These are phyloP conservation scores for Crypturellus undulatus DNA, from an alignment of 2,113 vertebrate genomes.

Conservation along the genomic window DNA sequence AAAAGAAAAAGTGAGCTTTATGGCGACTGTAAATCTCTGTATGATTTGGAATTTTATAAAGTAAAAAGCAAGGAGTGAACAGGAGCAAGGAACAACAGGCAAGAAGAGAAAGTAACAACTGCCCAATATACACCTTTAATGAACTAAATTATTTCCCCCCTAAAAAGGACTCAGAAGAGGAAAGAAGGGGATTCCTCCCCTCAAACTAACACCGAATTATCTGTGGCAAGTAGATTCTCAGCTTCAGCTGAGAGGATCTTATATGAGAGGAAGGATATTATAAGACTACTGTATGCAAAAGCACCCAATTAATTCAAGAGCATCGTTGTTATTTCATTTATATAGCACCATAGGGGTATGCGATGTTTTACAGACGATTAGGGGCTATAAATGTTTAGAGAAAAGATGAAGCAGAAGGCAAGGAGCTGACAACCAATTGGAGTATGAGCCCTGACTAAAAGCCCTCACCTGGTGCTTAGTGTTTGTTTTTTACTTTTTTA, in stretches of 20 bases:
- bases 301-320: conserved; percentile 65
- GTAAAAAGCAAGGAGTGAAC: conserved; percentile 22
- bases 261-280: conserved; percentile 18
- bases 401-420: conserved; percentile 54
- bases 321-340: conserved; percentile 62
- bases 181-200: conserved; percentile 3
- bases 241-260: conserved; percentile 14
- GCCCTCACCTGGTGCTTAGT: conserved; percentile 35
- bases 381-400: conserved; percentile 65
- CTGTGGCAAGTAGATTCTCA: conserved; percentile 32
- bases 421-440: conserved; percentile 34
- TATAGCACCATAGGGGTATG: conserved; percentile 53
- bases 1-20: not conserved
- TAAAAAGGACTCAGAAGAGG: conserved; percentile 50
- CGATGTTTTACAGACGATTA: conserved; percentile 60
- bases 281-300: conserved; percentile 40
- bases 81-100: not conserved
- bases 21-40: not conserved
- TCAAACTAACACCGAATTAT: conserved; percentile 45
- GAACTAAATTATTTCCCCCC: conserved; percentile 67
- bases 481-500: conserved; percentile 51
- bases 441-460: conserved; percentile 21
- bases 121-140: conserved; percentile 60
- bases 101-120: conserved; percentile 57
- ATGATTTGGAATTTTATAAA: not conserved